Base-by-base conservation (phyloP, 1,140 invertebrate species). In the Asobara japonica region DNA sequence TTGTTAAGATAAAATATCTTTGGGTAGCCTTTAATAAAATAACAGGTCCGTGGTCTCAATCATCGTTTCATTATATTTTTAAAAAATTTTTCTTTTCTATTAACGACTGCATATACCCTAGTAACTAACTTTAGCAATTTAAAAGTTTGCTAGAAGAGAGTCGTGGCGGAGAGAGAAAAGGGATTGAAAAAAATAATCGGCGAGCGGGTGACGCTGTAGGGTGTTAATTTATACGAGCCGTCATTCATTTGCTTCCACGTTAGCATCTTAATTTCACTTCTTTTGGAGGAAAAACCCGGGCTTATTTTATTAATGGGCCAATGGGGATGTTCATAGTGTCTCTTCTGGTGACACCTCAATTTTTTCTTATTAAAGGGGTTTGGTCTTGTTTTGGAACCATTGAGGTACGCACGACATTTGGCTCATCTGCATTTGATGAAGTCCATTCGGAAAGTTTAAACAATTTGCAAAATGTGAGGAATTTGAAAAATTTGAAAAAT, bases 111-210 rank as follows among this genome's bases (percentile, higher is more conserved):
- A 36, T 8, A 51, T 56, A 56, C 7, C 11, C n/a, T 6, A 10
- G 11, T 67, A 67, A 41, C 65, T 27, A 67, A 67, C 36, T 67
- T 67, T 67, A 13, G 38, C 41, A 67, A 67, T 67, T 67, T 67
- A 16, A 67, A 48, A 67, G 36, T 67, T 67, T 45, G 22, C 65
- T 31, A 30, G 27, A 27, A 62, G 11, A 62, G n/a, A 30, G 60
- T 30, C n/a, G 8, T 7, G 29, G 18, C 10, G 11, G n/a, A 29
- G 29, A 29, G n/a, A 30, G 13, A 48, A 48, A 31, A 16, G 4
- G 27, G n/a, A 31, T 62, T 30, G n/a, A 62, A 62, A 62, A 62
- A 62, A 31, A 30, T 62, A 62, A 62, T 30, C 25, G 22, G 1
- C 51, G 16, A 8, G 6, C n/a, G n/a, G 6, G 4, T 16, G 8